Evolutionary conservation across 2,113 vertebrate species (phyloP).

Genomic region (Oreochromis niloticus): DNA sequence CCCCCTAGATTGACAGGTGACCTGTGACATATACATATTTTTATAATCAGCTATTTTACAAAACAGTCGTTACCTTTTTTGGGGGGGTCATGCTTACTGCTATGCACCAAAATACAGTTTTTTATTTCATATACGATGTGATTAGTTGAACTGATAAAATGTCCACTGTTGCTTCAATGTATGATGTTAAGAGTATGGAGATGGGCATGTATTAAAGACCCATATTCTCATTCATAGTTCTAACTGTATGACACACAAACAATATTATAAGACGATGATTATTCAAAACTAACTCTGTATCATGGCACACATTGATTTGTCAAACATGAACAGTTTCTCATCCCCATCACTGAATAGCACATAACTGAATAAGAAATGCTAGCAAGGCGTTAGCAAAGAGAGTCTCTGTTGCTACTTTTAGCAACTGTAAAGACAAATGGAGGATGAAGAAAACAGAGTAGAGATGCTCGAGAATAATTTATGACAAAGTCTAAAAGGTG

Average conservation of each 20-base stretch:
- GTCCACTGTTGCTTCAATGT: background rate
- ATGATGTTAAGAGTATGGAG: background rate
- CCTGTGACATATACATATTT: background rate
- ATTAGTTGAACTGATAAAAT: background rate
- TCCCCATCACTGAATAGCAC: background rate
- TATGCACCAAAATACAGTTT: background rate
- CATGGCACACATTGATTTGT: background rate
- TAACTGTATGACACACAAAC: background rate
- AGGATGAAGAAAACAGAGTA: background rate
- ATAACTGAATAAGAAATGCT: too few species aligned
- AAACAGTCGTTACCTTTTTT: background rate
- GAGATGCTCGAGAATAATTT: background rate
- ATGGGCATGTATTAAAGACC: background rate
- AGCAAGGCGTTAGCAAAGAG: background rate
- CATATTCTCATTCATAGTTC: too few species aligned
- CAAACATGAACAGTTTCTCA: background rate
- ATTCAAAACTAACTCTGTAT: background rate
- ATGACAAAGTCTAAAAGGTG: background rate
- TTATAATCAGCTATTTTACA: background rate
- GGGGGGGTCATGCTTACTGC: background rate
- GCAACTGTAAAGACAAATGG: background rate
- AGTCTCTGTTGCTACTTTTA: background rate
- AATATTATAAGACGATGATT: background rate
- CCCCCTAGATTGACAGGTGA: background rate
- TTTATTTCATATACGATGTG: background rate